These are phyloP conservation scores for Morbakka virulenta DNA, from an alignment of 30 jellyfish, hydroid and myxozoan species.

Conservation along the genomic window DNA sequence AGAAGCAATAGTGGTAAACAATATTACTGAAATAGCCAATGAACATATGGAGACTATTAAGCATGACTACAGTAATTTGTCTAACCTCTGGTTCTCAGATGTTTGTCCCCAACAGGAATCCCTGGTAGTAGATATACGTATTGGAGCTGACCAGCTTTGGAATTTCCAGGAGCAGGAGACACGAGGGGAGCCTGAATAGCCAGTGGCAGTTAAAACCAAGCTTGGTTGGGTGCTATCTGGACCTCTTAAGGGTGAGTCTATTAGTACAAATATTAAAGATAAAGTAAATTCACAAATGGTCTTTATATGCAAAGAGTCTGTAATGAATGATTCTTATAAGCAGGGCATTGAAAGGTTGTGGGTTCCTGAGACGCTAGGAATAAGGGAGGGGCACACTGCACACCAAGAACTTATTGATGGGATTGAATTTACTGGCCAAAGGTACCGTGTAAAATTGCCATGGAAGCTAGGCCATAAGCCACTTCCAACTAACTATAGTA, in stretches of 20 bases:
- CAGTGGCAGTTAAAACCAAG: slow-evolving; percentile 25
- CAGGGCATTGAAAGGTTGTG: too few species aligned
- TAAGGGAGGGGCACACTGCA: background rate
- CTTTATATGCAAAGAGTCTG: too few species aligned
- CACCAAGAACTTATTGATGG: background rate
- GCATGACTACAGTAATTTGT: slow-evolving; percentile 8
- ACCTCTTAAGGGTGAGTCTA: background rate
- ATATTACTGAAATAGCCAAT: slow-evolving; percentile 1
- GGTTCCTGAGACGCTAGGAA: background rate
- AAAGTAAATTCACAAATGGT: too few species aligned
- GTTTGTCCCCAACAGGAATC: background rate
- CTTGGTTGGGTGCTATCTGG: slow-evolving; percentile 48
- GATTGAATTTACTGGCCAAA: slow-evolving; percentile 2
- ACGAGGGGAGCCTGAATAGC: slow-evolving; percentile 48
- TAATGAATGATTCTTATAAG: too few species aligned
- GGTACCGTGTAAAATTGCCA: slow-evolving; percentile 9
- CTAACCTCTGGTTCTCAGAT: slow-evolving; percentile 7
- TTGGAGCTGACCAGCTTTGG: slow-evolving; percentile 13
- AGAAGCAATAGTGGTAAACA: slow-evolving; percentile 18
- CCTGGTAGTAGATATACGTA: background rate
- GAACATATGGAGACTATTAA: slow-evolving; percentile 22
- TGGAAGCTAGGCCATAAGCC: slow-evolving; percentile 52
- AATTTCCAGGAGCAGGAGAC: slow-evolving; percentile 12
- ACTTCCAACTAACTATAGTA: slow-evolving; percentile 3
- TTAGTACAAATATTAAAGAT: background rate